Base-by-base conservation (phyloP, 2,888 invertebrate species). In the Geophilus truncorum region DNA sequence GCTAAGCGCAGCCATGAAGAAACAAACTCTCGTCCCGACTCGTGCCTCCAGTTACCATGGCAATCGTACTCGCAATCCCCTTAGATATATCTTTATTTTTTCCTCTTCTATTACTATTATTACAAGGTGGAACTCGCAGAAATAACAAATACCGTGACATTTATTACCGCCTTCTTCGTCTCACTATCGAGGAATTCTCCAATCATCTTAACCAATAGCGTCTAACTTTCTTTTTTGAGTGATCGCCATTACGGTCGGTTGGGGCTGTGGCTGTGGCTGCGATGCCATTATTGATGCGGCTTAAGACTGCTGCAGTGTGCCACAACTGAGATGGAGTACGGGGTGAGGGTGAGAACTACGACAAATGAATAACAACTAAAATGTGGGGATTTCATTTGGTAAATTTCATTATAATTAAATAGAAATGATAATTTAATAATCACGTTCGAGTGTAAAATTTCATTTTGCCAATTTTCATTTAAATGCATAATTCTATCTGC, bases 1-100 rank as follows among this genome's bases (percentile, higher is more conserved):
- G 62, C 62, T 62, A 62, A 62, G 25, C 2, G 23, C 62, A 62
- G 62, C 62, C 62, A 62, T 62, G 62, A 62, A 62, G 62, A 62
- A 62, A 62, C 28, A 62, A 62, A 62, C 62, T 25, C 62, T n/a
- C n/a, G 23, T 57, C 57, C 36, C 36, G 15, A 40, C 2, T 15
- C 45, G 45, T n/a, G 18, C 15, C 3, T 45, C n/a, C 15, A 12
- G 45, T 45, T 45, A 45, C 45, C 45, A 45, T 45, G 45, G 45
- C 45, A 45, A 45, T 45, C 12, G 3, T 45, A 15, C 45, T 45
- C 45, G n/a, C 45, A 45, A 45, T 45, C 45, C 45, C 45, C n/a
- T 45, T n/a, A 45, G 2, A 45, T 45, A 45, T 45, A 45, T 45
- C 45, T 45, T 45, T 45, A 45, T 45, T 45, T 45, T 45, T n/a